These are phyloP conservation scores for Zeus faber DNA, from an alignment of 2,113 vertebrate genomes.

Conservation along the genomic window DNA sequence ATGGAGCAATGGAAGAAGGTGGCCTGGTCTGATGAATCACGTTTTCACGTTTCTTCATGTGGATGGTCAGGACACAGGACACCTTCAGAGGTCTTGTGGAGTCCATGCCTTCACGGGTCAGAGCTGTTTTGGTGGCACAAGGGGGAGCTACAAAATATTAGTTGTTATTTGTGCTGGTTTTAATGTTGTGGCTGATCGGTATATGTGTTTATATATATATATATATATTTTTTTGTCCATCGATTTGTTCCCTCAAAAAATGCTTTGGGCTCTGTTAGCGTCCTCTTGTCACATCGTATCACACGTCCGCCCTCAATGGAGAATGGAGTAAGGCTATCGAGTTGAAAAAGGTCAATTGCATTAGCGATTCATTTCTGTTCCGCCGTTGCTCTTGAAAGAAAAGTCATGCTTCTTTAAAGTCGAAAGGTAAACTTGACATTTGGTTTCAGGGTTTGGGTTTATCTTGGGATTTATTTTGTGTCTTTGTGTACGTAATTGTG, in stretches of 20 bases:
- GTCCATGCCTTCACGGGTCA: too few species aligned
- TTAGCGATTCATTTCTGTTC: constrained; percentile 65
- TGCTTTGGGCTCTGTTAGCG: constrained; percentile 22
- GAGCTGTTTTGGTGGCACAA: too few species aligned
- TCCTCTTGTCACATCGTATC: constrained; percentile 47
- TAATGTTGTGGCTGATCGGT: constrained; percentile 9
- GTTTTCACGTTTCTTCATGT: too few species aligned
- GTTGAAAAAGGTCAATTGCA: constrained; percentile 62
- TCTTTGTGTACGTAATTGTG: constrained; percentile 6
- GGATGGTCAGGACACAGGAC: neutral
- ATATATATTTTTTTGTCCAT: constrained; percentile 26
- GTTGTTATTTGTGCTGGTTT: constrained; percentile 1
- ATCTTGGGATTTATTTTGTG: constrained; percentile 7
- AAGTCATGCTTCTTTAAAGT: constrained; percentile 61
- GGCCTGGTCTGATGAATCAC: too few species aligned
- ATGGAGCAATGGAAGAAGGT: too few species aligned
- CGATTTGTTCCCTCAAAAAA: constrained; percentile 55
- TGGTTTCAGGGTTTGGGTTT: constrained; percentile 21
- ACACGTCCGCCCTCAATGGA: constrained; percentile 24
- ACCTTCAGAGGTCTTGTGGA: too few species aligned
- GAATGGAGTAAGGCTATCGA: constrained; percentile 46
- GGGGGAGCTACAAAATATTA: too few species aligned
- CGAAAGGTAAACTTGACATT: constrained; percentile 52
- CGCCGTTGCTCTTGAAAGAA: constrained; percentile 47
- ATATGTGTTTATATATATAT: neutral